Evolutionary conservation across 1,140 invertebrate genomes (phyloP), one percentile per base, ranked within the genome.

Genomic region (Apocrypta bakeri): DNA sequence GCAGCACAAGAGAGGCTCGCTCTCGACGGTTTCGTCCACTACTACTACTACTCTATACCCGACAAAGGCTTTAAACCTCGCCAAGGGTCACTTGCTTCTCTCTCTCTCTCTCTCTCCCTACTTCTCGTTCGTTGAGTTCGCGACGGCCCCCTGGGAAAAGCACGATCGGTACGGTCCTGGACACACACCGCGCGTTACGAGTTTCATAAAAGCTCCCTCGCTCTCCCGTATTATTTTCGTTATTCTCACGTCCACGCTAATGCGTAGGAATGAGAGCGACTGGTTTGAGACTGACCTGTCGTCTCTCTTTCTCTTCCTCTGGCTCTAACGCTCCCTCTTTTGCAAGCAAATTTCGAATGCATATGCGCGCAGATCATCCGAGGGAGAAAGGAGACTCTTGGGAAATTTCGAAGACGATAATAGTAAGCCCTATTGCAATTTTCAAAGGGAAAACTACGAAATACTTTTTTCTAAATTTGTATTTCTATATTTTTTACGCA

Each of bases 21-120:
- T 29, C 63, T 66, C 84, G 82, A 85, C 83, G 85, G 81, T 85
- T 86, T 87, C 84, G 83, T 85, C 85, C 85, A 85, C 85, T 42
- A 71, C 33, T 37, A 37, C 33, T 4, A 37, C 83, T 56, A 56
- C 40, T 56, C 0, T 56, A 21, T 56, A 56, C 48, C 17, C 74
- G 84, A 84, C 81, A 81, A 83, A 86, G 83, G 79, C 79, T 61
- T 69, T 56, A 64, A 48, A 76, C 80, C 72, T 56, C 27, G 73
- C 63, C 72, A 77, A 78, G 81, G 81, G 81, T 82, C 81, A 82
- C 74, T 37, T 63, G 37, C 63, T 42, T 80, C 68, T 66, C n/a
- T 33, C 63, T 63, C 42, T 25, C 40, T 48, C 24, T 12, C 37
- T 69, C 11, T 69, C 17, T 25, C 25, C 27, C 25, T 25, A 12